A percentile compares a stretch with the other conserved stretches of the same genome.
These are phyloP conservation scores for Hydractinia symbiolongicarpus DNA, from an alignment of 30 jellyfish, hydroid and myxozoan species.

Conservation along the genomic window DNA sequence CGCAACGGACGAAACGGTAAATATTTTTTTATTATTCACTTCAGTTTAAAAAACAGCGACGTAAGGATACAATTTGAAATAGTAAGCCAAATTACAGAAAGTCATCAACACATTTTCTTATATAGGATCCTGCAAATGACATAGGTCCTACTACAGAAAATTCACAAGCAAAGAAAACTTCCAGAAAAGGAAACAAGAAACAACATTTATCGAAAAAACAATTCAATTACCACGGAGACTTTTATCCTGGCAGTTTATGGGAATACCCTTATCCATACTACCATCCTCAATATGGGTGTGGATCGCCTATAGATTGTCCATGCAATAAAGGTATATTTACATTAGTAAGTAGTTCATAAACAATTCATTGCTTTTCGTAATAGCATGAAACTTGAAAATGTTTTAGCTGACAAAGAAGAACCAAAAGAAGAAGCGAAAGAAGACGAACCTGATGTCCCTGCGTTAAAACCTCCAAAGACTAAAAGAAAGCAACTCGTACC, in stretches of 20 bases:
- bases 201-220: slow-evolving; percentile 13
- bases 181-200: slow-evolving; percentile 2
- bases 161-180: not conserved
- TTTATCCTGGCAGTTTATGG: slow-evolving; percentile 89
- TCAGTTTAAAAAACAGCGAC: not conserved
- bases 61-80: not conserved
- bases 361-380: not conserved
- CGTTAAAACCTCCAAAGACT: slow-evolving; percentile 5
- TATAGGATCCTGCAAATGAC: slow-evolving; percentile 5
- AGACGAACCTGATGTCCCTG: slow-evolving; percentile 17
- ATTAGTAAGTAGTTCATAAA: not conserved
- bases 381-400: too few relatives aligned
- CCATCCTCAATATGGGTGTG: slow-evolving; percentile 70
- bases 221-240: slow-evolving; percentile 38
- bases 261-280: slow-evolving; percentile 89
- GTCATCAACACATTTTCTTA: not conserved
- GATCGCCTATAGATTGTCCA: slow-evolving; percentile 9
- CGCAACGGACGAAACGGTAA: slow-evolving; percentile 37
- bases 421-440: slow-evolving; percentile 18
- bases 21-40: not conserved
- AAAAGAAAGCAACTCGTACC: slow-evolving; percentile 14
- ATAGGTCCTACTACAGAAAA: not conserved
- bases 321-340: not conserved
- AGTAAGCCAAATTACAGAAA: not conserved
- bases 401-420: not conserved